Conservation (phyloP, 2,113 vertebrate species). For the Tricholaema leucomelas region DNA sequence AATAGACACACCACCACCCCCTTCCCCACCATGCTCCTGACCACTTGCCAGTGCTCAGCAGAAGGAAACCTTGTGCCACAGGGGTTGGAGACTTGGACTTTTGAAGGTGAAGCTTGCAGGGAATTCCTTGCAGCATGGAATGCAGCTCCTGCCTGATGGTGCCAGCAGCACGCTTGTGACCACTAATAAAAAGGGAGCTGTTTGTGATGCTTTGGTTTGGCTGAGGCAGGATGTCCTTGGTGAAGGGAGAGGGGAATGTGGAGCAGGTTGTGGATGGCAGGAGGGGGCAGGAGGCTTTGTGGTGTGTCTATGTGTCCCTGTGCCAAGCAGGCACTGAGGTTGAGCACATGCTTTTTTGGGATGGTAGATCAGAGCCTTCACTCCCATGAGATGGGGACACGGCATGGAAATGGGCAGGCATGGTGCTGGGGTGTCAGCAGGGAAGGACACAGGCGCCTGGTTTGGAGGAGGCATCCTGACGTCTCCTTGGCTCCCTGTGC, state of each 20-base stretch:
- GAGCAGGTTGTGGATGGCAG: not conserved
- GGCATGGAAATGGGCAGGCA: rapidly evolving
- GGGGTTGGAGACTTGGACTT: not conserved
- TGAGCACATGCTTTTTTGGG: not conserved
- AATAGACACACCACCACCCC: not conserved
- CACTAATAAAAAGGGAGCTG: not conserved
- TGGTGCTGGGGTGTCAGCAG: not conserved
- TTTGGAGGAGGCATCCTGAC: not conserved
- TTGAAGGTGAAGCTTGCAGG: constrained; percentile 34
- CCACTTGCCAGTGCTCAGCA: not conserved
- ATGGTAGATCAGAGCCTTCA: rapidly evolving
- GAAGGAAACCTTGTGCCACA: not conserved
- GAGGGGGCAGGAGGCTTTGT: not conserved
- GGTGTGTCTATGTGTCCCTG: rapidly evolving
- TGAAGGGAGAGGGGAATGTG: no score
- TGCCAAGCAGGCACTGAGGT: rapidly evolving
- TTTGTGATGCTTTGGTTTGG: not conserved
- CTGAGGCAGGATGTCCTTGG: not conserved
- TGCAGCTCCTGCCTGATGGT: not conserved
- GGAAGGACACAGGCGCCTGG: not conserved
- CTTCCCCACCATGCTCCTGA: not conserved
- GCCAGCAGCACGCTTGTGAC: not conserved
- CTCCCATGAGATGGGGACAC: rapidly evolving
- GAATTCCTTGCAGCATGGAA: constrained; percentile 11
- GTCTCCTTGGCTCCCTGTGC: not conserved